Evolutionary conservation across 2,113 vertebrate genomes (phyloP).

Genomic region (Gambusia holbrooki): DNA sequence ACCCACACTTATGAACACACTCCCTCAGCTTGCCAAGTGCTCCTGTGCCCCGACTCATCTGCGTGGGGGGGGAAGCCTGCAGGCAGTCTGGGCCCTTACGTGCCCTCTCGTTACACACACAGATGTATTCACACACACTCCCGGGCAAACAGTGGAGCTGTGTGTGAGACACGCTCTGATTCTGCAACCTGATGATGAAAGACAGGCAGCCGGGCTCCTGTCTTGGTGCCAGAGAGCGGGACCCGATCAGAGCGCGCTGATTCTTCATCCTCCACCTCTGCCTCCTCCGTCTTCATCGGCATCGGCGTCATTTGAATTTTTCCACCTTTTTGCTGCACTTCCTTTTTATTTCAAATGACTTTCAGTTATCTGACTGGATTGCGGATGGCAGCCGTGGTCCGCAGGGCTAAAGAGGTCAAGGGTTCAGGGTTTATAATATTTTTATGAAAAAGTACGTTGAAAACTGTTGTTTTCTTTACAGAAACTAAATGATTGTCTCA

Average conservation of each 20-base stretch:
- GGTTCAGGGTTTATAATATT: constrained; percentile 23
- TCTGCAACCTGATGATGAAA: constrained; percentile 77
- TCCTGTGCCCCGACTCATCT: constrained; percentile 77
- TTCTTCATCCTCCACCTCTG: constrained; percentile 66
- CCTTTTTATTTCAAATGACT: constrained; percentile 17
- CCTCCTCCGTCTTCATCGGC: constrained; percentile 50
- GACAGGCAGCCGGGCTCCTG: constrained; percentile 73
- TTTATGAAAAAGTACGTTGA: neutral
- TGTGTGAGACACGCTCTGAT: constrained; percentile 77
- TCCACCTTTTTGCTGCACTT: constrained; percentile 25
- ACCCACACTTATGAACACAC: constrained; percentile 59
- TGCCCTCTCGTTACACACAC: constrained; percentile 69
- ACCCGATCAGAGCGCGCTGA: constrained; percentile 66
- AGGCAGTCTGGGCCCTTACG: constrained; percentile 79
- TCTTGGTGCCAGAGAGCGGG: constrained; percentile 72
- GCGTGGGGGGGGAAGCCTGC: constrained; percentile 75
- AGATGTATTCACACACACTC: constrained; percentile 39
- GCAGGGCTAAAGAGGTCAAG: constrained; percentile 18
- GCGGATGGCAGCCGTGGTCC: constrained; percentile 7
- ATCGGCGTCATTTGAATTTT: constrained; percentile 56
- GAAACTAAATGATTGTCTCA: neutral
- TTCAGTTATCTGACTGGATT: constrained; percentile 9
- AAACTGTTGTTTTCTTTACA: constrained; percentile 16
- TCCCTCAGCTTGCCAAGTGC: constrained; percentile 60
- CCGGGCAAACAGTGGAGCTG: constrained; percentile 55